Conservation (phyloP, 53 echinoderm and acorn worm species). For the Holothuria leucospilota region DNA sequence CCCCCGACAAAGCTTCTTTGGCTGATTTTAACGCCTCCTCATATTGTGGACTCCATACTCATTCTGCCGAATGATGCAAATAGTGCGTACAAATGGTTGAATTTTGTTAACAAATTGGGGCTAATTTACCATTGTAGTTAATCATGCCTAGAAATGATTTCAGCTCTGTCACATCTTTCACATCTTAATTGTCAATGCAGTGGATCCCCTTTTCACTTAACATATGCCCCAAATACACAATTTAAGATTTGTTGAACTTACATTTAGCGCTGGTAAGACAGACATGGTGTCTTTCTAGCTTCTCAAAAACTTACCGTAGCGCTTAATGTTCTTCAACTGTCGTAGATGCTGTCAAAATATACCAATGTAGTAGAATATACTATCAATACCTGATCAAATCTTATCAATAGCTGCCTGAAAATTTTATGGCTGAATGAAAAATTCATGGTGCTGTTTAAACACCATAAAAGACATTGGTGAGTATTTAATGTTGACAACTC, state of each 20-base stretch:
- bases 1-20: neutral
- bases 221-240: slow-evolving; percentile 40
- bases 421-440: no score
- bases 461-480: slow-evolving; percentile 43
- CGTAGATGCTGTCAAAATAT: slow-evolving; percentile 36
- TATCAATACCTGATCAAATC: neutral
- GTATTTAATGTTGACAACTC: slow-evolving; percentile 45
- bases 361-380: slow-evolving; percentile 42
- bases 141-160: slow-evolving; percentile 64
- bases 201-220: slow-evolving; percentile 21
- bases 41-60: slow-evolving; percentile 6
- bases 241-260: slow-evolving; percentile 12
- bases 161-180: slow-evolving; percentile 56
- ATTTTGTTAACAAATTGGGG: no score
- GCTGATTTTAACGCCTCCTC: slow-evolving; percentile 24
- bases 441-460: slow-evolving; percentile 49
- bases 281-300: slow-evolving; percentile 26
- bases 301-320: slow-evolving; percentile 3
- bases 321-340: slow-evolving; percentile 30
- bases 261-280: slow-evolving; percentile 28
- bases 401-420: slow-evolving; percentile 57
- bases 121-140: slow-evolving; percentile 71
- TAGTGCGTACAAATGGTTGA: slow-evolving; percentile 59
- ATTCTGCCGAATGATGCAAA: slow-evolving; percentile 50
- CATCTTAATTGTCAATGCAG: slow-evolving; percentile 35